These are phyloP conservation scores for Zaprionus ghesquierei DNA, from an alignment of 1,140 invertebrate genomes.

Conservation along the genomic window DNA sequence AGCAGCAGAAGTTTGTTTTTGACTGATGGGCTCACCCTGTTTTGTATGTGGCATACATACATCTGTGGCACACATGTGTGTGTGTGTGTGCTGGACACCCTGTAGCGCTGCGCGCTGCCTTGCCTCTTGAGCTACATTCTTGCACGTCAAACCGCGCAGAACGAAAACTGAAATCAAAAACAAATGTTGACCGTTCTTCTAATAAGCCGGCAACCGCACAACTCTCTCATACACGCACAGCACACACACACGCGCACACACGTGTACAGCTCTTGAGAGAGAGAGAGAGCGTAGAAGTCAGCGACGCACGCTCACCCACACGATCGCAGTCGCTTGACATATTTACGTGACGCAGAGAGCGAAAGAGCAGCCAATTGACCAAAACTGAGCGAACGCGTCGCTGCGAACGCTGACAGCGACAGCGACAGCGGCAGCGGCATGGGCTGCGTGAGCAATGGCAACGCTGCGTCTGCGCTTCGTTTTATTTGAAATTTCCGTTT, in stretches of 20 bases:
- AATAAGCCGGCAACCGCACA: constrained; percentile 47
- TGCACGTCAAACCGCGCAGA: constrained; percentile 51
- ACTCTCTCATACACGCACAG: constrained; percentile 11
- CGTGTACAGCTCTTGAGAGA: background rate
- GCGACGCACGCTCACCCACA: constrained; percentile 48
- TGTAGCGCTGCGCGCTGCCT: constrained; percentile 29
- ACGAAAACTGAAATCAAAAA: constrained; percentile 49
- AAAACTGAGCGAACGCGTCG: constrained; percentile 21
- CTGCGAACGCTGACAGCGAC: constrained; percentile 3
- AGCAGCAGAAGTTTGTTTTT: constrained; percentile 14
- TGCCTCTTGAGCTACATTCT: constrained; percentile 50
- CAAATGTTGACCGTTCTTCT: constrained; percentile 60
- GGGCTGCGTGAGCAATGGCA: background rate
- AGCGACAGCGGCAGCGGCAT: constrained; percentile 4
- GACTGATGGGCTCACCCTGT: constrained; percentile 29
- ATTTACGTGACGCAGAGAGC: constrained; percentile 60
- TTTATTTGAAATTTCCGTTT: constrained; percentile 73
- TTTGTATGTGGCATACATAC: constrained; percentile 17
- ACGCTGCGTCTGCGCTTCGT: constrained; percentile 50
- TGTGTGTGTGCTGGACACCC: constrained; percentile 42
- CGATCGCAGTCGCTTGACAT: constrained; percentile 53
- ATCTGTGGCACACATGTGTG: constrained; percentile 33
- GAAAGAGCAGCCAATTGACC: constrained; percentile 38
- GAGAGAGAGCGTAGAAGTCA: constrained; percentile 2
- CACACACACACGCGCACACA: background rate